Evolutionary conservation across 2,797 vertebrate species (phyloP).

Genomic region (Falco berigora): DNA sequence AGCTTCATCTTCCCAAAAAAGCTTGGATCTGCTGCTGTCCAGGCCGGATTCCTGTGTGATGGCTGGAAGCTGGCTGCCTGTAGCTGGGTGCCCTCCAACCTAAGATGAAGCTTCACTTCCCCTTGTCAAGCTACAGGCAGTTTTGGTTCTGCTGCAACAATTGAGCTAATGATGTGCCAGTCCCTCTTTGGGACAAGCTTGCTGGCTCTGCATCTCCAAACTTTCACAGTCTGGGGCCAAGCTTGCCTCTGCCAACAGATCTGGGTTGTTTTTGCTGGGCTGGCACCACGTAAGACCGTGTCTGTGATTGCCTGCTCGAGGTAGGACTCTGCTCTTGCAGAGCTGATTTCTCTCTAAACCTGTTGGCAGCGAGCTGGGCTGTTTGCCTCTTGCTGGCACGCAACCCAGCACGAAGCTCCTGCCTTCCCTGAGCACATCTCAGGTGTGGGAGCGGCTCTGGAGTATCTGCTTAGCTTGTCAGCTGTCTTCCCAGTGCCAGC

Average conservation of each 20-base stretch:
- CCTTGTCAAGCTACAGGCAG: neutral
- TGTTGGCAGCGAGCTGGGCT: accelerated
- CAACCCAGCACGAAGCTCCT: accelerated
- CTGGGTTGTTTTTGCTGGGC: neutral
- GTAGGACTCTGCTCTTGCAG: neutral
- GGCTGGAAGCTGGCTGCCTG: neutral
- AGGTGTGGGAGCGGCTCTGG: accelerated
- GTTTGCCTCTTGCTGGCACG: neutral
- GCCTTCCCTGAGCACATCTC: neutral
- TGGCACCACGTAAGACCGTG: accelerated
- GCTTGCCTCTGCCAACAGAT: neutral
- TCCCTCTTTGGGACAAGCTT: neutral
- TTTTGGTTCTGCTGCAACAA: slow-evolving; percentile 12
- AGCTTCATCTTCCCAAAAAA: neutral
- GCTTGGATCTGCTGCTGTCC: neutral
- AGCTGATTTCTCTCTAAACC: neutral
- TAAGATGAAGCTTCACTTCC: slow-evolving; percentile 3
- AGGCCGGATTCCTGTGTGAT: neutral
- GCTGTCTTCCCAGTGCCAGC: neutral
- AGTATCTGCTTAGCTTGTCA: neutral
- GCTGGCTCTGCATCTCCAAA: neutral
- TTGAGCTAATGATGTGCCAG: neutral
- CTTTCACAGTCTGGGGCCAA: neutral
- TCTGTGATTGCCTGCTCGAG: neutral
- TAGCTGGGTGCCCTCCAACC: neutral